Conservation (phyloP, 2,797 vertebrate species). For the Linurgus olivaceus region DNA sequence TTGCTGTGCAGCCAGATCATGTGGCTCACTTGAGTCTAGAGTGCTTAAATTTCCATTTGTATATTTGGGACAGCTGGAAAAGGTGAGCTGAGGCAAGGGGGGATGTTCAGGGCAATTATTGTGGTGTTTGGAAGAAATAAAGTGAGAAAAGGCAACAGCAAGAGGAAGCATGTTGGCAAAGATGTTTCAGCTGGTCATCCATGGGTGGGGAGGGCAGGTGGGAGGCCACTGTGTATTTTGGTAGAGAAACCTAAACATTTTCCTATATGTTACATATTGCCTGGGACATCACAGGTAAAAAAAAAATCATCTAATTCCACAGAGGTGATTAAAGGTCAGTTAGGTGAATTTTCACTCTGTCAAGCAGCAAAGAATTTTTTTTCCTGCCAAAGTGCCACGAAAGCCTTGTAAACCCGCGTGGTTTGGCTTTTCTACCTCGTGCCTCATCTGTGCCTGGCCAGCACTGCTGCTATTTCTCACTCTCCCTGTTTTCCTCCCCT, state of each 20-base stretch:
- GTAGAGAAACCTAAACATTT: neutral
- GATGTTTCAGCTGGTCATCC: neutral
- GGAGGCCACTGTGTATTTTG: neutral
- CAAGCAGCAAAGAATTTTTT: neutral
- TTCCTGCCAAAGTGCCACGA: neutral
- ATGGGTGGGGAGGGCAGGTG: neutral
- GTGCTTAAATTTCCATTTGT: neutral
- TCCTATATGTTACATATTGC: neutral
- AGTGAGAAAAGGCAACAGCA: neutral
- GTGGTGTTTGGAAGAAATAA: neutral
- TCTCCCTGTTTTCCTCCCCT: slow-evolving; percentile 7
- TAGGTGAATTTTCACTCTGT: neutral
- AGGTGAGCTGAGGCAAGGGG: slow-evolving; percentile 21
- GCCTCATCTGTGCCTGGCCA: neutral
- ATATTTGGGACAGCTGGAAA: neutral
- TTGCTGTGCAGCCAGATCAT: neutral
- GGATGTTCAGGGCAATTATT: neutral
- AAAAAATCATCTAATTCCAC: neutral
- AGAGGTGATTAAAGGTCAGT: neutral
- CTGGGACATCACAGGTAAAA: neutral
- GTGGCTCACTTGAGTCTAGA: neutral
- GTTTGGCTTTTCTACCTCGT: neutral
- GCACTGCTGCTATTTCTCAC: neutral
- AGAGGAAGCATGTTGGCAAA: neutral
- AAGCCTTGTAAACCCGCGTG: neutral